These are phyloP conservation scores for Pantherophis guttatus DNA, from an alignment of 2,113 vertebrate genomes.

Conservation along the genomic window DNA sequence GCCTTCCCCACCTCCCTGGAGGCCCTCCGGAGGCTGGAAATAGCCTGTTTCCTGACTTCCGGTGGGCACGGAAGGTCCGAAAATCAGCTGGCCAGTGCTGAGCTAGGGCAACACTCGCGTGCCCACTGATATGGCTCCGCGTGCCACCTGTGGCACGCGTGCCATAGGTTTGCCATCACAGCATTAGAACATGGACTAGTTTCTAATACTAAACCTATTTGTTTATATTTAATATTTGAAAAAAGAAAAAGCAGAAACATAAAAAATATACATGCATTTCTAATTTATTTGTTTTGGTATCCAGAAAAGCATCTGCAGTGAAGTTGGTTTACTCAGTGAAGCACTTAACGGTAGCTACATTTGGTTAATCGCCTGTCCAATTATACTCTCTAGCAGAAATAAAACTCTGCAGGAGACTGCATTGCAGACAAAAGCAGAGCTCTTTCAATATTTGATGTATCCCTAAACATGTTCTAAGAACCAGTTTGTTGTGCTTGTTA, in stretches of 20 bases:
- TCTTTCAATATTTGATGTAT: neutral
- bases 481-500: neutral
- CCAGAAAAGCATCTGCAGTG: neutral
- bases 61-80: too few species aligned
- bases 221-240: neutral
- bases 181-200: neutral
- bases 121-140: too few species aligned
- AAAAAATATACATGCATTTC: neutral
- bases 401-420: conserved; percentile 17
- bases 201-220: neutral
- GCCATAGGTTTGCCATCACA: too few species aligned
- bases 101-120: too few species aligned
- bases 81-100: too few species aligned
- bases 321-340: neutral
- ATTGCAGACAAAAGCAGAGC: neutral
- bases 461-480: neutral
- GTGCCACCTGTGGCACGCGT: too few species aligned
- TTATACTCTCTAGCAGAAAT: neutral
- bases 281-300: neutral
- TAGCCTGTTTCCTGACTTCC: too few species aligned
- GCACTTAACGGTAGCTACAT: neutral
- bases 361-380: neutral
- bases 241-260: neutral
- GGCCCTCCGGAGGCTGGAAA: too few species aligned
- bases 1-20: too few species aligned